Conservation (phyloP, 2,888 invertebrate genomes). For the Lordiphosa fenestrarum region DNA sequence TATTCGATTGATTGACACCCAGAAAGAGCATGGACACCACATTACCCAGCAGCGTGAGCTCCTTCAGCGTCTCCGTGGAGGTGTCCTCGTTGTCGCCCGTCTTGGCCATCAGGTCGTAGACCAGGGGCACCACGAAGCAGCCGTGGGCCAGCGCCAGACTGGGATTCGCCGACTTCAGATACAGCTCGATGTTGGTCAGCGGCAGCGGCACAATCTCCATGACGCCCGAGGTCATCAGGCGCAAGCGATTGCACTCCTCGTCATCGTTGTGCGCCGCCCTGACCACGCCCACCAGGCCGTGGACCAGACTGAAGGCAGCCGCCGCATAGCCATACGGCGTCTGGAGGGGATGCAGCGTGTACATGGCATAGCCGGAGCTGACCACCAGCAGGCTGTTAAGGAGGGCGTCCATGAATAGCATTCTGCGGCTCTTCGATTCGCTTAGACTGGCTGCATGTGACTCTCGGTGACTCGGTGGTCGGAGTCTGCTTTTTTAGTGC, state of each 20-base stretch:
- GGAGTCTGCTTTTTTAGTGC: no score
- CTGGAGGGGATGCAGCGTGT: conserved; percentile 48
- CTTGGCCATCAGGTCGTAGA: conserved; percentile 57
- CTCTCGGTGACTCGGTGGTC: no score
- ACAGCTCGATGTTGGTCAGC: conserved; percentile 67
- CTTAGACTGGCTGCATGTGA: neutral
- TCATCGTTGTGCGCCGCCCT: conserved; percentile 40
- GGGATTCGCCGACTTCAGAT: conserved; percentile 51
- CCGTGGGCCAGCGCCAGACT: conserved; percentile 66
- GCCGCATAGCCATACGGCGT: conserved; percentile 68
- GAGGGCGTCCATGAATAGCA: conserved; percentile 57
- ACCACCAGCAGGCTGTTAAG: conserved; percentile 65
- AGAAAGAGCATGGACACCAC: conserved; percentile 68
- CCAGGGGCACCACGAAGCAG: conserved; percentile 65
- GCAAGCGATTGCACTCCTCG: conserved; percentile 42
- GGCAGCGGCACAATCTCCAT: conserved; percentile 69
- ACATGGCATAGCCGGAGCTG: conserved; percentile 67
- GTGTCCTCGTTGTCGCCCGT: conserved; percentile 48
- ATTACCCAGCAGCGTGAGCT: conserved; percentile 70
- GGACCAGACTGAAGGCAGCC: conserved; percentile 58
- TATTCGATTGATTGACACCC: conserved; percentile 60
- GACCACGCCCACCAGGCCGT: conserved; percentile 66
- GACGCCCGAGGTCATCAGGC: conserved; percentile 45
- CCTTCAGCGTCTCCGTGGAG: conserved; percentile 56
- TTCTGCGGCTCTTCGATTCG: conserved; percentile 9